Evolutionary conservation across 1,140 invertebrate species (phyloP), one percentile per base, ranked within the genome.

Genomic region (Papilio machaon): DNA sequence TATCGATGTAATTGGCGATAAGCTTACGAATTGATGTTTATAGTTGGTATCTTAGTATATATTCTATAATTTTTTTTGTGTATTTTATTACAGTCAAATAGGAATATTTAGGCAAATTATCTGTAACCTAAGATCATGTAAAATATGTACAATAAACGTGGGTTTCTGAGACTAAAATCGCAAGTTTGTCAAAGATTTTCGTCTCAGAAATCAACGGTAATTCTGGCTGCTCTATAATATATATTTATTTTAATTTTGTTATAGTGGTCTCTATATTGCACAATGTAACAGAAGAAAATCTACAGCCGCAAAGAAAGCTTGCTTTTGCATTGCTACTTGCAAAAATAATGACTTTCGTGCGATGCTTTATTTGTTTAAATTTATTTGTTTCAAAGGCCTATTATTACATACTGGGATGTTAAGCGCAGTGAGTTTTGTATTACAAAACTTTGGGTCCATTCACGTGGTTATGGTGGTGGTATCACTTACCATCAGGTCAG

Each of bases 361-460:
- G n/a, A 58, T 58, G 54, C 54, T 58, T 58, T 58, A n/a, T n/a
- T n/a, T 58, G 17, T n/a, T 58, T 58, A n/a, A 58, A 58, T 58
- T 58, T 10, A 19, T 2, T 38, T 0, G 11, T 30, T 11, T 3
- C 9, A 15, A 64, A 64, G 17, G 10, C 23, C 9, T 9, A 8
- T 19, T 19, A 58, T 49, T 11, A 2, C 54, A 9, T 19, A 10
- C 17, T 58, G 7, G 7, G 23, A 30, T 64, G 23, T 64, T 5
- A 35, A 13, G 9, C 9, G 10, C 9, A 64, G 9, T 30, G 60
- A 30, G 8, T 30, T 64, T 64, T 30, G 23, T 64, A 64, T 64
- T 64, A 30, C 60, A 30, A 23, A 64, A 30, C 13, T 11, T 5
- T 30, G 64, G 11, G 13, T 35, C 2, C 64, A 35, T 15, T 35